Base-by-base conservation (phyloP, 2,113 vertebrate species). In the Oplegnathus fasciatus region DNA sequence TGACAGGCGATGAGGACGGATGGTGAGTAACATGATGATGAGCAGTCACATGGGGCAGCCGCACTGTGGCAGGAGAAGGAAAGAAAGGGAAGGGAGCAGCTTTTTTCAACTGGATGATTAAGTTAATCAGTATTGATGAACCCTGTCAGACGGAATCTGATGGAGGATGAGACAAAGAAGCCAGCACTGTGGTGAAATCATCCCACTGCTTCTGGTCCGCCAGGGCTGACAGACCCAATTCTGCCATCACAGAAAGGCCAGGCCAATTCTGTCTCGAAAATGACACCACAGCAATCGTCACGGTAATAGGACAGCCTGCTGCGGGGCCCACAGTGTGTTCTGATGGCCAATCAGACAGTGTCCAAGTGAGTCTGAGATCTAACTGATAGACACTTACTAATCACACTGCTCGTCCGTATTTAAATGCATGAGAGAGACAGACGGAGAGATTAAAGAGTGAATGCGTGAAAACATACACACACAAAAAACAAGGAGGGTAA, bases 121-220 rank as follows among this genome's bases (percentile, higher is more conserved):
- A 78, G 66, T 75, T 91, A 78, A 94, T 94, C 85, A 80, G 74
- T 71, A 91, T 89, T 71, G 92, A 93, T 89, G 91, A 93, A 80
- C 68, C 60, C 81, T 86, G 85, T 90, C 91, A 80, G 84, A 68
- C 44, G 20, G 60, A 89, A 88, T 84, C 69, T 83, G 85, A 85
- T 75, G 14, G 81, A 78, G 46, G 80, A 75, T 20, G 65, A 82
- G 73, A 89, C 75, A 68, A 64, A 90, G 75, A 75, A 71, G 62
- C 22, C 48, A 26, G 78, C 44, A 2, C 52, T 20, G 52, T 58
- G 71, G 55, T 20, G 57, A 91, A 87, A 78, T 82, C 48, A 28
- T 42, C 30, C 10, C 55, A 30, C 58, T 60, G 67, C 26, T 52
- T 44, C 50, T 42, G 70, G 40, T 80, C 65, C 5, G 2, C 54